These are phyloP conservation scores for Monomorium pharaonis DNA, from an alignment of 1,140 invertebrate genomes.

Conservation along the genomic window DNA sequence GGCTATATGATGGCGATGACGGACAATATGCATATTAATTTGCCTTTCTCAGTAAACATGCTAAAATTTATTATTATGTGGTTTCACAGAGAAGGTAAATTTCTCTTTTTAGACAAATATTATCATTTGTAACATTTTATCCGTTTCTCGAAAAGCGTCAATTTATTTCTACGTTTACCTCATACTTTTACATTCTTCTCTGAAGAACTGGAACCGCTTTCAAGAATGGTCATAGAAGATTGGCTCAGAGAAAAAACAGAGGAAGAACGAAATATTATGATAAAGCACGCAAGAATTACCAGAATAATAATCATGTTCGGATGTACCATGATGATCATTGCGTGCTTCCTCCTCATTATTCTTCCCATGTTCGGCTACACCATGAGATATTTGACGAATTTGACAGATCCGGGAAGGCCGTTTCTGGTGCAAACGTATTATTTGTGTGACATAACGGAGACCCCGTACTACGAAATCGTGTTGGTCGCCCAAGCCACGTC, in stretches of 20 bases:
- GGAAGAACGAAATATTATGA: neutral
- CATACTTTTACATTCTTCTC: neutral
- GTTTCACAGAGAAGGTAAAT: slow-evolving; percentile 33
- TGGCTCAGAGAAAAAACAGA: slow-evolving; percentile 39
- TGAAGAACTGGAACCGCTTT: slow-evolving; percentile 10
- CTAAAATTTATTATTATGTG: slow-evolving; percentile 34
- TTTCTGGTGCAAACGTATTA: slow-evolving; percentile 45
- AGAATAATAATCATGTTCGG: neutral
- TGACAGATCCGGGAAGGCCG: neutral
- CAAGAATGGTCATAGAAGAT: slow-evolving; percentile 45
- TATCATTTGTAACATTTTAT: neutral
- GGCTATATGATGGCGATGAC: neutral
- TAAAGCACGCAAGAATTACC: slow-evolving; percentile 8
- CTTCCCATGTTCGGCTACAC: slow-evolving; percentile 21
- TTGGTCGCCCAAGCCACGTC: neutral
- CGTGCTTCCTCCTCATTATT: neutral
- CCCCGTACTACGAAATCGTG: slow-evolving; percentile 30
- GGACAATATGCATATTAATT: slow-evolving; percentile 27
- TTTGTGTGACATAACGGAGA: neutral
- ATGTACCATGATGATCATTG: neutral
- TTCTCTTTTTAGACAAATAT: neutral
- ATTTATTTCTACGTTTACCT: neutral
- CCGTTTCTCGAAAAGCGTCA: neutral
- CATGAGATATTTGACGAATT: neutral
- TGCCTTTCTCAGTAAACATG: slow-evolving; percentile 5